Evolutionary conservation across 2,888 invertebrate genomes (phyloP), one percentile per base, ranked within the genome.

Genomic region (Nezara viridula): DNA sequence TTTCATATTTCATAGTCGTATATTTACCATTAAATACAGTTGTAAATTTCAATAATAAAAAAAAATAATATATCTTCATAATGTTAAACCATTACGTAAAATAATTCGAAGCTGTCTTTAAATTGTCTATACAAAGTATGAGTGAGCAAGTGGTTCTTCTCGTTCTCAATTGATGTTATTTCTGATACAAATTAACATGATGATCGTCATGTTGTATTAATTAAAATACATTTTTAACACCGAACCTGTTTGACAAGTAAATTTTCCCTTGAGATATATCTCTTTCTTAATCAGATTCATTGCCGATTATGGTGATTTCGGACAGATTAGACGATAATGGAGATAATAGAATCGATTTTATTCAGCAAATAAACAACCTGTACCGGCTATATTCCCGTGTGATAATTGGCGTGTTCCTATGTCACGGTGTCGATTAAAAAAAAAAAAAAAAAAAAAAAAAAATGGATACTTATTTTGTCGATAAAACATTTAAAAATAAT

Each of bases 401-500:
- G 66, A 73, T 73, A 73, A 73, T 73, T 19, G 32, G 37, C 66
- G 19, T 73, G 66, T 37, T 73, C 4, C 32, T 37, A 73, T 37
- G 66, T 37, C 27, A 37, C 66, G 7, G 32, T 32, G 32, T 19
- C 66, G 10, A 19, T 37, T 19, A 73, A 32, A 37, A 27, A 55
- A 27, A 27, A 60, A 73, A 73, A 73, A 6, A 55, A 55, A 55
- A 55, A 55, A n/a, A 7, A 55, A n/a, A 73, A 37, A 73, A 37
- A 73, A 73, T 73, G 32, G 66, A 73, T 37, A 81, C 44, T 44
- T 44, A 40, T 81, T 81, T 81, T 47, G 4, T n/a, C 24, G 44
- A 81, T 81, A 81, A 81, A 81, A 81, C n/a, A 81, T 44, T 81
- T 21, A n/a, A 81, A 81, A 44, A 81, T 81, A 81, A 44, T 44